Evolutionary conservation across 1,140 invertebrate genomes (phyloP).

Genomic region (Magallana angulata): DNA sequence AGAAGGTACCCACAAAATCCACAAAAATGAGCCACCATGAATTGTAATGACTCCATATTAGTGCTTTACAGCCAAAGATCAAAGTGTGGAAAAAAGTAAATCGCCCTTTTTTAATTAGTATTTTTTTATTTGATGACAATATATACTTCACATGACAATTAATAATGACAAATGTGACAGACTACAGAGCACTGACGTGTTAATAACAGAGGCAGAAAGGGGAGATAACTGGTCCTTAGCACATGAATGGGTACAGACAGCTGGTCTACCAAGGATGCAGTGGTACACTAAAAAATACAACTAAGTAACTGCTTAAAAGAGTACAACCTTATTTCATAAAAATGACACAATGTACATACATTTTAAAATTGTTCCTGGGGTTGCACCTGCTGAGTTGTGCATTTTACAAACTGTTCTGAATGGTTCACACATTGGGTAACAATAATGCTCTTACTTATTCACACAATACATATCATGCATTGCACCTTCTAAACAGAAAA

Average conservation of each 20-base stretch:
- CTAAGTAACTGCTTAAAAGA: neutral
- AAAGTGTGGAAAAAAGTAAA: too few species aligned
- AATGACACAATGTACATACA: neutral
- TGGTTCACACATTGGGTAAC: too few species aligned
- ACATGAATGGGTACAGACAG: neutral
- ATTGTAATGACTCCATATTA: too few species aligned
- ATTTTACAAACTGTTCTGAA: too few species aligned
- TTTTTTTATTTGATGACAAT: slow-evolving; percentile 6
- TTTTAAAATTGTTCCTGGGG: too few species aligned
- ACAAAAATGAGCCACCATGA: too few species aligned
- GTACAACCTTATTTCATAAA: neutral
- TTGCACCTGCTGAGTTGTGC: too few species aligned
- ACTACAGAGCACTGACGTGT: slow-evolving; percentile 14
- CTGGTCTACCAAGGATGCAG: neutral
- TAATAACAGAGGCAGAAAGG: neutral
- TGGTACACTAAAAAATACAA: neutral
- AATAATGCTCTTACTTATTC: too few species aligned
- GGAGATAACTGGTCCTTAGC: slow-evolving; percentile 3
- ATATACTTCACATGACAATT: slow-evolving; percentile 17
- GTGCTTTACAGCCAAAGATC: too few species aligned
- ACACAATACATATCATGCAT: too few species aligned
- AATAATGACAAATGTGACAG: slow-evolving; percentile 3
- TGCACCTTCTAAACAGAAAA: too few species aligned
- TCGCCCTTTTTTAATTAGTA: neutral
- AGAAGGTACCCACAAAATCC: too few species aligned